Conservation (phyloP, 1,140 invertebrate genomes). For the Papilio polytes region DNA sequence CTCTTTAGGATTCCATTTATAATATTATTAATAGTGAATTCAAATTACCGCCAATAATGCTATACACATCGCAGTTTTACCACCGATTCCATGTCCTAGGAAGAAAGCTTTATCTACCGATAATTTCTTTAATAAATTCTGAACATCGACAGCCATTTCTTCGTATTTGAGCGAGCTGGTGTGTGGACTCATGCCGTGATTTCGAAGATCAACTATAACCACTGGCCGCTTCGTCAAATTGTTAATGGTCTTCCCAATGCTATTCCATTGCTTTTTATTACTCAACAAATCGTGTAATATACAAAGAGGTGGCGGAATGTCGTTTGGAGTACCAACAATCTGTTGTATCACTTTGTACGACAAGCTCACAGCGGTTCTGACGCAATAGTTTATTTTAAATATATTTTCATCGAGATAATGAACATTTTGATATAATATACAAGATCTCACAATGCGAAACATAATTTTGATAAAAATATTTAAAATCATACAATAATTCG, state of each 20-base stretch:
- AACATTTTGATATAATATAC: slow-evolving; percentile 5
- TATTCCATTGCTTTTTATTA: slow-evolving; percentile 92
- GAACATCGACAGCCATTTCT: slow-evolving; percentile 90
- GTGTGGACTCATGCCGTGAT: slow-evolving; percentile 96
- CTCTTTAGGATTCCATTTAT: no score
- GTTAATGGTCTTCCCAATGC: slow-evolving; percentile 89
- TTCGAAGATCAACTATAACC: slow-evolving; percentile 92
- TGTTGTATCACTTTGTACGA: slow-evolving; percentile 62
- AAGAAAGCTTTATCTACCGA: slow-evolving; percentile 86
- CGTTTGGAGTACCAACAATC: slow-evolving; percentile 45
- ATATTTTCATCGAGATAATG: neutral
- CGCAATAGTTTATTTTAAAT: slow-evolving; percentile 25
- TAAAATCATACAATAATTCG: neutral
- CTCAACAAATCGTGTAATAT: slow-evolving; percentile 94
- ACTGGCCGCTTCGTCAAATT: slow-evolving; percentile 87
- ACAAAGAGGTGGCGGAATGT: slow-evolving; percentile 86
- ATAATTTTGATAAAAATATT: slow-evolving; percentile 33
- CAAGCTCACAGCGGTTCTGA: slow-evolving; percentile 52
- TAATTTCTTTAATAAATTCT: slow-evolving; percentile 86
- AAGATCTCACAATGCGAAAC: slow-evolving; percentile 1
- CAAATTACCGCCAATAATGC: slow-evolving; percentile 86
- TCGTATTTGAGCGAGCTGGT: slow-evolving; percentile 88
- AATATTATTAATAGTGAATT: no score
- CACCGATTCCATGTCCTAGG: slow-evolving; percentile 97
- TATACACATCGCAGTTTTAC: slow-evolving; percentile 91